These are phyloP conservation scores for Rhizoglyphus robini DNA, from an alignment of 1,140 invertebrate genomes.

Conservation along the genomic window DNA sequence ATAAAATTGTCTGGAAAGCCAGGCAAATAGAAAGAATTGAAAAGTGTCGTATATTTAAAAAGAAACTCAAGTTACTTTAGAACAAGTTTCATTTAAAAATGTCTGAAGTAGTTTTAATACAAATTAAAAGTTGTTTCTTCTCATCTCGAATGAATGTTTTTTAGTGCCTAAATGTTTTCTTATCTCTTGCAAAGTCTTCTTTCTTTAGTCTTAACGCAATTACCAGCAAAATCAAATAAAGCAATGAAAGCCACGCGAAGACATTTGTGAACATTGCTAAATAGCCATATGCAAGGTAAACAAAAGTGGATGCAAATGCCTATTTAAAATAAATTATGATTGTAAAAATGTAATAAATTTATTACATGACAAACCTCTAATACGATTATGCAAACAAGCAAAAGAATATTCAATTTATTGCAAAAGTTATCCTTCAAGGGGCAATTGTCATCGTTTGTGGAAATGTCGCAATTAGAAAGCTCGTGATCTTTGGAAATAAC, in stretches of 20 bases:
- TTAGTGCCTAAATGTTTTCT: no score
- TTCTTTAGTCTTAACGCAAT: constrained; percentile 28
- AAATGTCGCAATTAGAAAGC: not conserved
- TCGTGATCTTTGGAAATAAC: not conserved
- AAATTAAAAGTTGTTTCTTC: not conserved
- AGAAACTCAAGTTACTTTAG: no score
- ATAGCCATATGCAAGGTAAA: constrained; percentile 66
- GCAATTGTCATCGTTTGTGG: not conserved
- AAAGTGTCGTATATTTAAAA: no score
- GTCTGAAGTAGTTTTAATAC: no score
- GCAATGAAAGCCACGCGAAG: constrained; percentile 57
- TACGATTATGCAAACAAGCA: constrained; percentile 19
- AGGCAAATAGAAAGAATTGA: no score
- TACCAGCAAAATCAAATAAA: constrained; percentile 52
- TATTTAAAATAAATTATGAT: constrained; percentile 39
- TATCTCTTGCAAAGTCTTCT: not conserved
- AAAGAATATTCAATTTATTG: constrained; percentile 23
- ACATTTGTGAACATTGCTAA: constrained; percentile 60
- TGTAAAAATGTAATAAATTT: constrained; percentile 37
- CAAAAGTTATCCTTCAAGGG: not conserved
- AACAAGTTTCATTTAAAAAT: no score
- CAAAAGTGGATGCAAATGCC: constrained; percentile 45
- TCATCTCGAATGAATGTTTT: not conserved
- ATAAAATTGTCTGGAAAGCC: no score
- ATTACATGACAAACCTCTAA: constrained; percentile 22